These are phyloP conservation scores for Sinodicranocentrus sp. DNA, from an alignment of 2,888 invertebrate genomes.

Conservation along the genomic window DNA sequence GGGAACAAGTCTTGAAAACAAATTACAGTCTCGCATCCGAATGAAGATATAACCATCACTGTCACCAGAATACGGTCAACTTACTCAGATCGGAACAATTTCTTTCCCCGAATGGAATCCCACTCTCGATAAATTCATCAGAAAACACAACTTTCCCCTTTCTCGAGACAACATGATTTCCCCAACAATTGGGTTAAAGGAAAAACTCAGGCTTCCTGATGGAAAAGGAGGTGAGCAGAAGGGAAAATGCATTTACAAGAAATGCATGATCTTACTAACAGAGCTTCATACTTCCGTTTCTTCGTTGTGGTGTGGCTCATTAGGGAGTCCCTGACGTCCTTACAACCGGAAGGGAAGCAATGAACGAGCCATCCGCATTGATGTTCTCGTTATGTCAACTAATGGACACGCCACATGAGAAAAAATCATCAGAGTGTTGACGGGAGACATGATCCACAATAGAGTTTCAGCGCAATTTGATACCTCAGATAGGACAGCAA, in stretches of 20 bases:
- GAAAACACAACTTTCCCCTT: slow-evolving; percentile 15
- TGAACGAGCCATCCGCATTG: slow-evolving; percentile 34
- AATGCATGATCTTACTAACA: slow-evolving; percentile 24
- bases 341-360: slow-evolving; percentile 62
- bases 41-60: slow-evolving; percentile 56
- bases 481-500: no score
- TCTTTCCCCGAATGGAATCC: not conserved
- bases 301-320: slow-evolving; percentile 50
- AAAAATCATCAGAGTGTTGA: not conserved
- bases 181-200: no score
- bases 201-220: no score
- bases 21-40: slow-evolving; percentile 31
- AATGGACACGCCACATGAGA: slow-evolving; percentile 30
- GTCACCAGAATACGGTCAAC: no score
- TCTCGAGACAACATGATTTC: slow-evolving; percentile 47
- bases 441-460: no score
- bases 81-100: no score
- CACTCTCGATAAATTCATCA: slow-evolving; percentile 31
- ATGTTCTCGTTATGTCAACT: slow-evolving; percentile 49
- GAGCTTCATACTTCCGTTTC: slow-evolving; percentile 23
- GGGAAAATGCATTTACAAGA: slow-evolving; percentile 39
- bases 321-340: slow-evolving; percentile 63
- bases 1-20: slow-evolving; percentile 7
- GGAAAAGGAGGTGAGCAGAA: slow-evolving; percentile 3
- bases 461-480: no score